These are phyloP conservation scores for Cephonodes hylas DNA, from an alignment of 2,888 invertebrate genomes.

Conservation along the genomic window DNA sequence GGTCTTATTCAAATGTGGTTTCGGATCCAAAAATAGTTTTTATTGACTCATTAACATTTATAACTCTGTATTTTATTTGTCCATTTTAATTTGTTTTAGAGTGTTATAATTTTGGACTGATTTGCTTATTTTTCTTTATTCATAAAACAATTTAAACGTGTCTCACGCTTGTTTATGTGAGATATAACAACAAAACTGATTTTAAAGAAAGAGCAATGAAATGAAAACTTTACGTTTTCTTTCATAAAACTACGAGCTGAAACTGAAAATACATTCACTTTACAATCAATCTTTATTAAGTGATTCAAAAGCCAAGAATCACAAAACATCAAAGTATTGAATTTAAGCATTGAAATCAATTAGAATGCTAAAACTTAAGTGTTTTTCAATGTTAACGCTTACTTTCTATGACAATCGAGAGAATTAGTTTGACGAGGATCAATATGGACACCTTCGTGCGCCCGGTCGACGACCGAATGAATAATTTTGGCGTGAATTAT, in stretches of 20 bases:
- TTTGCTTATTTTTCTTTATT: too few relatives aligned
- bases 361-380: not conserved
- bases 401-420: constrained; percentile 1
- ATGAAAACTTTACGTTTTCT: too few relatives aligned
- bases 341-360: not conserved
- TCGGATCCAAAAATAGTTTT: not conserved
- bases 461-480: constrained; percentile 52
- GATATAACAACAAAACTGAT: too few relatives aligned
- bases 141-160: too few relatives aligned
- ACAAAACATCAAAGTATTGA: not conserved
- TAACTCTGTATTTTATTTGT: not conserved
- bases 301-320: not conserved
- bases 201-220: too few relatives aligned
- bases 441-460: constrained; percentile 17
- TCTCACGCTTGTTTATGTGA: too few relatives aligned
- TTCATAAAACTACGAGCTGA: not conserved
- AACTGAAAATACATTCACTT: not conserved
- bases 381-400: not conserved
- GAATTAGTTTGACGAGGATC: constrained; percentile 7
- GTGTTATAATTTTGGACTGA: not conserved
- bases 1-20: not conserved
- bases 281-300: not conserved
- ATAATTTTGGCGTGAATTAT: constrained; percentile 63
- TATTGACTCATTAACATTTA: not conserved
- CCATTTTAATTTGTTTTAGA: not conserved